Evolutionary conservation across 1,140 invertebrate species (phyloP), one percentile per base, ranked within the genome.

Genomic region (Temnothorax longispinosus): DNA sequence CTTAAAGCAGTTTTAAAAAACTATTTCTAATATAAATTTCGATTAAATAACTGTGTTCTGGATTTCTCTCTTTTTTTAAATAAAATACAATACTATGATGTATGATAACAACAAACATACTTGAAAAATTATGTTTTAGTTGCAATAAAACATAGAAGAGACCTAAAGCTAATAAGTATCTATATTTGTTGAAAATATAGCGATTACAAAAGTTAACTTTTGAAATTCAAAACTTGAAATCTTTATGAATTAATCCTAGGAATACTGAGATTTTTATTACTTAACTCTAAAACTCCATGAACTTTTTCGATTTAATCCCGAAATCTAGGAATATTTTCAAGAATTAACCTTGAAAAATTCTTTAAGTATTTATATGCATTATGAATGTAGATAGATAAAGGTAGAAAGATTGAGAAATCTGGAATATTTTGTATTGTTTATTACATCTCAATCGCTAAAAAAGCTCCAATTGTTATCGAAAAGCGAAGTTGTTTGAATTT

Each of bases 401-500:
- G 7, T 32, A 65, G 35, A 64, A 64, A 64, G 6, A n/a, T 35
- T n/a, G 18, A n/a, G 1, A 65, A 38, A 65, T 38, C 2, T 41
- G 15, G 7, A 65, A n/a, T 41, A 41, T 71, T 50, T 32, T 8
- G 10, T 58, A 38, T 64, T 52, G 10, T 75, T 35, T 13, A 75
- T 75, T 60, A 76, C 8, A 27, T 75, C 18, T 15, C n/a, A 15
- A 58, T 76, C n/a, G 56, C 4, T 27, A 35, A 81, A 81, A 74
- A 85, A 65, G 32, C 38, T 87, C 52, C 54, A 81, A 88, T 88
- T 89, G 87, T 90, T 89, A 80, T 90, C 76, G 74, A 69, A 78
- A 81, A 76, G 54, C 76, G 84, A 90, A 91, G 88, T 91, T 89
- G 92, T 93, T 93, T 92, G 91, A 92, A 93, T 92, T 93, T 93